Evolutionary conservation across 92 coral and sea anemone species (phyloP).

Genomic region (Pocillopora meandrina): DNA sequence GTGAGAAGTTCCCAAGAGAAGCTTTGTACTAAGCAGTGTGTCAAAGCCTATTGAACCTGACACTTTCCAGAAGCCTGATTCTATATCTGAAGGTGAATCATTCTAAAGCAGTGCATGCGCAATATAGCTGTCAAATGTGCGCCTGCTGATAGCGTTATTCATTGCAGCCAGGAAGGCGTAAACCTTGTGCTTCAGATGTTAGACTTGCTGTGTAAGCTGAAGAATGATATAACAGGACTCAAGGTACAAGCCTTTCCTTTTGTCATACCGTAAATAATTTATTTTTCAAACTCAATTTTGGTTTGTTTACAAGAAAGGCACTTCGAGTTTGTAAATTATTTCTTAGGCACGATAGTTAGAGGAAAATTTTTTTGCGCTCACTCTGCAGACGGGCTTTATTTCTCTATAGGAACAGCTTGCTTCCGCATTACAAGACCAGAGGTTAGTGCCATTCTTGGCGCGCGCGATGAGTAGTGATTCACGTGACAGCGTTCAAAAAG

Average conservation of each 20-base stretch:
- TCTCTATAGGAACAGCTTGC: slow-evolving; percentile 45
- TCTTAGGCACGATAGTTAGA: no score
- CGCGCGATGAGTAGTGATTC: slow-evolving; percentile 81
- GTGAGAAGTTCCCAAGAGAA: no score
- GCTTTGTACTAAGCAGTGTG: no score
- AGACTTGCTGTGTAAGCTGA: slow-evolving; percentile 74
- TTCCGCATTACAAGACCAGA: slow-evolving; percentile 89
- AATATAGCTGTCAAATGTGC: background rate
- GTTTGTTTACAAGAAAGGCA: no score
- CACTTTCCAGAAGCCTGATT: background rate
- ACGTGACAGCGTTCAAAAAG: slow-evolving; percentile 85
- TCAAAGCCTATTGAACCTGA: no score
- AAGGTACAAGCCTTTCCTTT: slow-evolving; percentile 27
- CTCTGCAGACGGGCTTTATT: background rate
- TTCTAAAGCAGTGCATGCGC: no score
- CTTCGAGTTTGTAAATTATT: no score
- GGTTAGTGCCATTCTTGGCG: slow-evolving; percentile 89
- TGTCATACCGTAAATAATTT: background rate
- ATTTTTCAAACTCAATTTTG: no score
- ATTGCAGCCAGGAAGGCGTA: slow-evolving; percentile 83
- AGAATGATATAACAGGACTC: slow-evolving; percentile 54
- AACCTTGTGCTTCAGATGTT: slow-evolving; percentile 82
- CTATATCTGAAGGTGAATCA: no score
- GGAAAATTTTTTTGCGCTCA: background rate
- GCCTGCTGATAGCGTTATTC: background rate